Conservation (phyloP, 1,140 invertebrate species). For the Eumaeus atala region DNA sequence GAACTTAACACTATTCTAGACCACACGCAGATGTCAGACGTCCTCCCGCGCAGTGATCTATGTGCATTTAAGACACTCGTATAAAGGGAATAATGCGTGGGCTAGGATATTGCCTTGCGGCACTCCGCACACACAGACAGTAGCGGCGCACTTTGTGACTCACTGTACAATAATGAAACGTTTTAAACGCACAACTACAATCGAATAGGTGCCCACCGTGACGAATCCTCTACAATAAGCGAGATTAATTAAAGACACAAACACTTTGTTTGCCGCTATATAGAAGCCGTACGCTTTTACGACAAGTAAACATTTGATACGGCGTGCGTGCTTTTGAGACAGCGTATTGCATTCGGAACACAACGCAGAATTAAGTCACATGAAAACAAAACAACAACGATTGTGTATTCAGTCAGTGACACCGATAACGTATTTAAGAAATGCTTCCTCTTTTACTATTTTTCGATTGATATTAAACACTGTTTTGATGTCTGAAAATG, state of each 20-base stretch:
- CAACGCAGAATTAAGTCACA: too few relatives aligned
- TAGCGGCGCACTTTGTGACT: constrained; percentile 39
- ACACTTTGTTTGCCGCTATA: constrained; percentile 5
- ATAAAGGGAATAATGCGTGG: constrained; percentile 37
- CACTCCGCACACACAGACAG: constrained; percentile 23
- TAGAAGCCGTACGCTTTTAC: neutral
- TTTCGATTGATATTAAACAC: too few relatives aligned
- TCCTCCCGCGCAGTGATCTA: constrained; percentile 57
- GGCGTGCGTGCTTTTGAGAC: constrained; percentile 1
- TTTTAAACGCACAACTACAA: constrained; percentile 22
- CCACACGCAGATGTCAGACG: constrained; percentile 44
- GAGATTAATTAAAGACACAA: constrained; percentile 7
- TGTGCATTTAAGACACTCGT: constrained; percentile 28
- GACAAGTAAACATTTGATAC: neutral
- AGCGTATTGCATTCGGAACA: too few relatives aligned
- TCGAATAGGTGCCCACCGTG: constrained; percentile 16
- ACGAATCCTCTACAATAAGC: constrained; percentile 10
- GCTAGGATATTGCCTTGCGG: constrained; percentile 39
- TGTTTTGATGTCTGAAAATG: too few relatives aligned
- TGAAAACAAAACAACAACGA: too few relatives aligned
- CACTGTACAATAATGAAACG: constrained; percentile 31
- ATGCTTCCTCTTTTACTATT: too few relatives aligned
- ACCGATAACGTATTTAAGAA: too few relatives aligned
- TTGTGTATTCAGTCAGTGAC: too few relatives aligned
- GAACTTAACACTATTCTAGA: constrained; percentile 44